A percentile compares a stretch with the other conserved stretches of the same genome.
Evolutionary conservation across 2,888 invertebrate species (phyloP).

Genomic region (Tinea pellionella): DNA sequence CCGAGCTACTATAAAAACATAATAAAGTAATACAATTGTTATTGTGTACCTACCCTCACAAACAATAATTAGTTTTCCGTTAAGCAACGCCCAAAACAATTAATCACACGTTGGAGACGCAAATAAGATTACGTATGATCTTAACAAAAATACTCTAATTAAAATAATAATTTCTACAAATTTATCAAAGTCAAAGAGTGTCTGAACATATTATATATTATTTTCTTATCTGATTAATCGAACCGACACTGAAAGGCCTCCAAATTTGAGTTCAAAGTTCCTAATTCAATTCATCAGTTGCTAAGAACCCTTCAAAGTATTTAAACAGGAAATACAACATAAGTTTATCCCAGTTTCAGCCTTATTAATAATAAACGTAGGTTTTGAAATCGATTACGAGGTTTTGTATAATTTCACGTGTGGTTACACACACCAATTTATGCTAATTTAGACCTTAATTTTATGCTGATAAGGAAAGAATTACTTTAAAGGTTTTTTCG

Average conservation of each 20-base stretch:
- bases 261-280: slow-evolving; percentile 3
- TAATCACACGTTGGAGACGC: no score
- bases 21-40: no score
- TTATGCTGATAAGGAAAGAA: not conserved
- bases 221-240: not conserved
- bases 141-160: no score
- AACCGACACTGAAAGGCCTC: not conserved
- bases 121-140: no score
- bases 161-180: no score
- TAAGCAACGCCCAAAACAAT: no score
- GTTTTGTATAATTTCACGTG: not conserved
- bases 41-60: no score
- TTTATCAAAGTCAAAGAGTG: no score
- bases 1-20: no score
- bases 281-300: slow-evolving; percentile 10
- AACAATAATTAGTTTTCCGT: no score
- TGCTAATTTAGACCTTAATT: not conserved
- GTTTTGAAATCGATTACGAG: not conserved
- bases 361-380: not conserved
- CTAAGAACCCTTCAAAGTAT: slow-evolving; percentile 8
- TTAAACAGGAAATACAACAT: not conserved
- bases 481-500: not conserved
- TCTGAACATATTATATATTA: no score
- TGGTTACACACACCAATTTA: not conserved
- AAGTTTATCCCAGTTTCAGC: not conserved